Evolutionary conservation across 2,797 vertebrate species (phyloP).

Genomic region (Anableps anableps): DNA sequence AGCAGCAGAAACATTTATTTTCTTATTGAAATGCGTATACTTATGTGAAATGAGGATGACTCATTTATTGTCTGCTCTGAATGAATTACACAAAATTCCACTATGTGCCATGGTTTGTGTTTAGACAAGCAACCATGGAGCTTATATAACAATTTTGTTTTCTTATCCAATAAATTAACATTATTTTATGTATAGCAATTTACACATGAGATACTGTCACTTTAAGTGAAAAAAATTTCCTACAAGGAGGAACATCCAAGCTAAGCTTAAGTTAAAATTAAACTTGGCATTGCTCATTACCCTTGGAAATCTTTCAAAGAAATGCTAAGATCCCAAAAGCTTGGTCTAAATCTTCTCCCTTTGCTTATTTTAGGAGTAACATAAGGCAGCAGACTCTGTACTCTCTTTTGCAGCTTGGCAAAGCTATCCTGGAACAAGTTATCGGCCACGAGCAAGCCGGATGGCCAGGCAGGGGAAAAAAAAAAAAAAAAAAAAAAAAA

Average conservation of each 20-base stretch:
- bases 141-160: not conserved
- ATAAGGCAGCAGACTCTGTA: slow-evolving; percentile 17
- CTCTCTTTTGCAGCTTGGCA: slow-evolving; percentile 19
- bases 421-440: slow-evolving; percentile 32
- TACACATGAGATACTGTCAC: not conserved
- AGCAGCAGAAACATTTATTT: slow-evolving; percentile 2
- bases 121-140: not conserved
- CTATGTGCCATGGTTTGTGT: not conserved
- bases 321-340: not conserved
- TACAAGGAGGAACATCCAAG: not conserved
- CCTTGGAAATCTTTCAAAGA: not conserved
- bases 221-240: not conserved
- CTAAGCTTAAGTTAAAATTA: not conserved
- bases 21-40: slow-evolving; percentile 3
- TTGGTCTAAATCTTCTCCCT: not conserved
- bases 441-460: slow-evolving; percentile 41
- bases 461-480: slow-evolving; percentile 39
- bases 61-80: not conserved
- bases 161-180: not conserved
- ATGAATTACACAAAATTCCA: not conserved
- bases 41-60: not conserved
- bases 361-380: slow-evolving; percentile 8
- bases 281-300: not conserved
- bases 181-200: not conserved
- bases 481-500: no score